These are phyloP conservation scores for Drosophila guanche DNA, from an alignment of 1,140 invertebrate genomes.

Conservation along the genomic window DNA sequence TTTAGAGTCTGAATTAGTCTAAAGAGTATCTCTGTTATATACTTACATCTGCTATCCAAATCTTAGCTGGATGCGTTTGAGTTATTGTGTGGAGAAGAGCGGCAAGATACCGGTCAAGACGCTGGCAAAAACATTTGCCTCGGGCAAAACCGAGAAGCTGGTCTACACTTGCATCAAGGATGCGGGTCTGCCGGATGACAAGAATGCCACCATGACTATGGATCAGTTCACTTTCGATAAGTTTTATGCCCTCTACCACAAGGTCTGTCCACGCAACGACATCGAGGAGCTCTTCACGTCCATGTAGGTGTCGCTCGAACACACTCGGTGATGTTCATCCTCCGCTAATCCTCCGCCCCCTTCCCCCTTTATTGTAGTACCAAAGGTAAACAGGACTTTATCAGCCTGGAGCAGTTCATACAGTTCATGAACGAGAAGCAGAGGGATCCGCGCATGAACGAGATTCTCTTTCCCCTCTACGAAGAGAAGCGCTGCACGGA, in stretches of 20 bases:
- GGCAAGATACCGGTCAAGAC: slow-evolving; percentile 99
- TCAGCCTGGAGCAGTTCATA: slow-evolving; percentile 94
- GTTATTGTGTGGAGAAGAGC: slow-evolving; percentile 95
- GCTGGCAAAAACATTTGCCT: slow-evolving; percentile 98
- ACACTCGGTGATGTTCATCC: not conserved
- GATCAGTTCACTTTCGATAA: slow-evolving; percentile 99
- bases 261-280: slow-evolving; percentile 99
- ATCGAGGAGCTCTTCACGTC: slow-evolving; percentile 99
- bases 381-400: slow-evolving; percentile 94
- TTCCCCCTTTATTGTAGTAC: slow-evolving; percentile 86
- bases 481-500: slow-evolving; percentile 96
- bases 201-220: slow-evolving; percentile 98
- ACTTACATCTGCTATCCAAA: too few species aligned
- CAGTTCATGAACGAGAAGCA: slow-evolving; percentile 99
- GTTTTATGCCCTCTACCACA: slow-evolving; percentile 99
- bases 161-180: slow-evolving; percentile 98
- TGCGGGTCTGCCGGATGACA: slow-evolving; percentile 96
- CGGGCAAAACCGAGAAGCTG: slow-evolving; percentile 97
- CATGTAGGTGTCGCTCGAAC: slow-evolving; percentile 89
- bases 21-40: too few species aligned
- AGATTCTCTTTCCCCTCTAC: slow-evolving; percentile 99
- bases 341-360: too few species aligned
- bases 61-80: slow-evolving; percentile 96
- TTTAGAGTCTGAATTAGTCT: too few species aligned
- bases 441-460: slow-evolving; percentile 98